phyloP scores from a whole-genome alignment of 1,140 invertebrate species.

The Cryptotermes secundus region DNA sequence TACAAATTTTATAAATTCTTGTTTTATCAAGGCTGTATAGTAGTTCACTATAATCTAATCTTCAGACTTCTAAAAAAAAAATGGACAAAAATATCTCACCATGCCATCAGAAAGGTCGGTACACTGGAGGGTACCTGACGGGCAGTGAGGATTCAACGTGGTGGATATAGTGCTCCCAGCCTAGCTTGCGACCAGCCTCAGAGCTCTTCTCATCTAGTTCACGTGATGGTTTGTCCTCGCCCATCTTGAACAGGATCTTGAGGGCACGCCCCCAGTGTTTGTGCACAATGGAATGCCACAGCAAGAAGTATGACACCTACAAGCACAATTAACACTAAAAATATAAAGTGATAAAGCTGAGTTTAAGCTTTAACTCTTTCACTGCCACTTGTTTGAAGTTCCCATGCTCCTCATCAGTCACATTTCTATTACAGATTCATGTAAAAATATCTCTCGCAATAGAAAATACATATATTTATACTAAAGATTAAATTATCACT shows the following conservation, averaged over 20 bases:
- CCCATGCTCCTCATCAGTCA: too few relatives aligned
- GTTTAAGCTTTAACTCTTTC: not conserved
- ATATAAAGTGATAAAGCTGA: slow-evolving; percentile 21
- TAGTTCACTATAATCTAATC: too few relatives aligned
- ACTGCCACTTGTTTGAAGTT: slow-evolving; percentile 38
- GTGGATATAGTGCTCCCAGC: slow-evolving; percentile 68
- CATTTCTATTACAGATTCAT: too few relatives aligned
- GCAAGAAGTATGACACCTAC: slow-evolving; percentile 69
- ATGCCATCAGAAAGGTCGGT: slow-evolving; percentile 59
- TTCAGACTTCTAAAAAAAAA: too few relatives aligned
- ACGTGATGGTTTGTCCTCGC: slow-evolving; percentile 74
- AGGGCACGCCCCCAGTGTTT: slow-evolving; percentile 78
- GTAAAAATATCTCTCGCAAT: too few relatives aligned
- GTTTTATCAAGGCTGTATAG: too few relatives aligned
- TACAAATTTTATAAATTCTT: too few relatives aligned
- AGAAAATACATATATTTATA: too few relatives aligned
- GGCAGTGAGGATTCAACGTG: slow-evolving; percentile 56
- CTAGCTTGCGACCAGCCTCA: slow-evolving; percentile 62
- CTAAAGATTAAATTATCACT: too few relatives aligned
- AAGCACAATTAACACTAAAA: slow-evolving; percentile 6
- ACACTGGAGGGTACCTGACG: slow-evolving; percentile 64
- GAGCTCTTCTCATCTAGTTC: slow-evolving; percentile 73
- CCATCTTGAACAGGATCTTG: slow-evolving; percentile 71
- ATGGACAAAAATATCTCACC: not conserved
- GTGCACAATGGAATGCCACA: slow-evolving; percentile 78